Conservation (phyloP, 2,888 invertebrate species). For the Linnaemya tessellans region DNA sequence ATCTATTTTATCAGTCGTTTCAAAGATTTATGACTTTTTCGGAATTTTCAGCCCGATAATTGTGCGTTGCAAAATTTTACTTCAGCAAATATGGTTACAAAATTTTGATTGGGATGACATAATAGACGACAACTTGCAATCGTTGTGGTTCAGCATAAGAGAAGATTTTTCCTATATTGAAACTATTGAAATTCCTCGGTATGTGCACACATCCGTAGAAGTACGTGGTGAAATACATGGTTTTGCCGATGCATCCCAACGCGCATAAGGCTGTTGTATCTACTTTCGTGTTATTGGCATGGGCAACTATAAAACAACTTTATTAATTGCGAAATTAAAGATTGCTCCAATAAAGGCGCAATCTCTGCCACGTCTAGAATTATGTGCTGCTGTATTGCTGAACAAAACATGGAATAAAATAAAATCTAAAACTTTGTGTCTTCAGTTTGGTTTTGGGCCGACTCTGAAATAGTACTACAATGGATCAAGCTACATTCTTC, state of each 20-base stretch:
- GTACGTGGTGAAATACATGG: too few relatives aligned
- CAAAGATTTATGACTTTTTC: too few relatives aligned
- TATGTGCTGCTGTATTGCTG: constrained; percentile 67
- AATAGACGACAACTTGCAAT: constrained; percentile 4
- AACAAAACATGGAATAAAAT: constrained; percentile 50
- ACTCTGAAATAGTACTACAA: too few relatives aligned
- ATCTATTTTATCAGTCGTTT: neutral
- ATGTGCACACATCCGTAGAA: too few relatives aligned
- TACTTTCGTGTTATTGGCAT: constrained; percentile 37
- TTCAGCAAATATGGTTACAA: constrained; percentile 67
- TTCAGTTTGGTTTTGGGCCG: constrained; percentile 37
- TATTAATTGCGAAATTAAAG: constrained; percentile 69
- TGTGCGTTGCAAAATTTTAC: constrained; percentile 65
- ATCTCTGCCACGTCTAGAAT: constrained; percentile 57
- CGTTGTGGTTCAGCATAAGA: constrained; percentile 29
- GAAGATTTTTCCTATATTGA: neutral
- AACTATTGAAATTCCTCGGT: too few relatives aligned
- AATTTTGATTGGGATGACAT: constrained; percentile 55
- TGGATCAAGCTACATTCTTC: too few relatives aligned
- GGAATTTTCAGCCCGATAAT: constrained; percentile 35
- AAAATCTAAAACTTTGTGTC: constrained; percentile 25
- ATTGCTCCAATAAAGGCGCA: constrained; percentile 68
- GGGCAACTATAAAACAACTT: constrained; percentile 16
- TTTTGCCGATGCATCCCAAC: constrained; percentile 64
- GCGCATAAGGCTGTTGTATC: constrained; percentile 61